Percentiles rank a stretch among this genome's conserved stretches.
phyloP scores from a whole-genome alignment of 1,140 invertebrate species.

The Stenopsyche tienmushanensis region DNA sequence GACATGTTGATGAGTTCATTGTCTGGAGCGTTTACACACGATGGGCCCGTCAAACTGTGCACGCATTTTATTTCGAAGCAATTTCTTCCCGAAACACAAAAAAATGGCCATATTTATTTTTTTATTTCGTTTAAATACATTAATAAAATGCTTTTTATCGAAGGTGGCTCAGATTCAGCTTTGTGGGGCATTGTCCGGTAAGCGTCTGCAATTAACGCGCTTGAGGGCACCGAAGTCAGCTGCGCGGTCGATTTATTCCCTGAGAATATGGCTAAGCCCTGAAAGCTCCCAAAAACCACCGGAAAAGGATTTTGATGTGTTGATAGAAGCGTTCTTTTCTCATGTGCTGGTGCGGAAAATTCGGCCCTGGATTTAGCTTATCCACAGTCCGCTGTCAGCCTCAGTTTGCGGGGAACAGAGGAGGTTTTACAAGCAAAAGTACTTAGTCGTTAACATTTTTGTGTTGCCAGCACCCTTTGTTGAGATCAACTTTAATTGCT shows the following conservation, averaged over 20 bases:
- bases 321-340: slow-evolving; percentile 30
- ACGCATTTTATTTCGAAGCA: too few species aligned
- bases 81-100: too few species aligned
- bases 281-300: slow-evolving; percentile 20
- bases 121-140: neutral
- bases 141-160: neutral
- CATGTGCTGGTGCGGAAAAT: slow-evolving; percentile 22
- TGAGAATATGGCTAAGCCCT: slow-evolving; percentile 15
- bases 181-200: neutral
- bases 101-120: neutral
- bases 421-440: neutral
- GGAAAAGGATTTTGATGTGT: slow-evolving; percentile 26
- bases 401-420: neutral
- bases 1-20: neutral
- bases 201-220: slow-evolving; percentile 24
- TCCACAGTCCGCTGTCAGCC: slow-evolving; percentile 3
- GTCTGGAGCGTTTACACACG: neutral
- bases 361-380: neutral
- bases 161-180: neutral
- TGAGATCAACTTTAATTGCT: too few species aligned
- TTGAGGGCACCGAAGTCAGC: slow-evolving; percentile 12
- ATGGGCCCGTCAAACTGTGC: too few species aligned
- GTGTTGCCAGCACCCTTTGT: neutral
- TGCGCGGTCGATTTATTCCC: slow-evolving; percentile 20
- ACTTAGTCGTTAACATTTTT: neutral